phyloP scores from a whole-genome alignment of 2,888 invertebrate genomes.

The Spialia ferax region DNA sequence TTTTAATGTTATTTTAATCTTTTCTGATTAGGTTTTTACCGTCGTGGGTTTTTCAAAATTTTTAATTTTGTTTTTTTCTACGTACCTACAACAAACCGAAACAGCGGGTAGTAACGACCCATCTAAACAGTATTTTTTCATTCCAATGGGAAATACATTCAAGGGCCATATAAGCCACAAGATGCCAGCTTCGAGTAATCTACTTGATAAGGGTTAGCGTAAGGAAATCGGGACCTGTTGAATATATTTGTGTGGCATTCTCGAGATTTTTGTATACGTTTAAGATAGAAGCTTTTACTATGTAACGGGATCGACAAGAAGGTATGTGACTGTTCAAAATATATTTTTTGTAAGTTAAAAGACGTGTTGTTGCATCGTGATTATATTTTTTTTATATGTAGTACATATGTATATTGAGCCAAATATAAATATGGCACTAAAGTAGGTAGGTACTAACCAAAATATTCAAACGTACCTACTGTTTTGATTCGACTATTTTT shows the following conservation, averaged over 20 bases:
- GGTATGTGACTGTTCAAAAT: neutral
- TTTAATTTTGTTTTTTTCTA: too few relatives aligned
- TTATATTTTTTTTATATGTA: too few relatives aligned
- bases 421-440: too few relatives aligned
- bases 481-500: too few relatives aligned
- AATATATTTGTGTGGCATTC: constrained; percentile 44
- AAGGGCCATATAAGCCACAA: constrained; percentile 64
- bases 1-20: too few relatives aligned
- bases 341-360: neutral
- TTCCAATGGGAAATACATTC: constrained; percentile 35
- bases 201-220: constrained; percentile 69
- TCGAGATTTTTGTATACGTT: constrained; percentile 48
- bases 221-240: constrained; percentile 47
- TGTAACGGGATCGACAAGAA: neutral
- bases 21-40: too few relatives aligned
- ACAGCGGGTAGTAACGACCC: neutral
- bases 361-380: neutral
- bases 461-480: too few relatives aligned
- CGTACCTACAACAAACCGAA: too few relatives aligned
- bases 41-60: too few relatives aligned
- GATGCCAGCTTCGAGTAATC: constrained; percentile 73
- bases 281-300: constrained; percentile 2
- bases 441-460: too few relatives aligned
- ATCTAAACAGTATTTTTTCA: neutral
- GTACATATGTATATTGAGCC: too few relatives aligned